phyloP scores from a whole-genome alignment of 2,888 invertebrate genomes.

The Brachyopa scutellaris region DNA sequence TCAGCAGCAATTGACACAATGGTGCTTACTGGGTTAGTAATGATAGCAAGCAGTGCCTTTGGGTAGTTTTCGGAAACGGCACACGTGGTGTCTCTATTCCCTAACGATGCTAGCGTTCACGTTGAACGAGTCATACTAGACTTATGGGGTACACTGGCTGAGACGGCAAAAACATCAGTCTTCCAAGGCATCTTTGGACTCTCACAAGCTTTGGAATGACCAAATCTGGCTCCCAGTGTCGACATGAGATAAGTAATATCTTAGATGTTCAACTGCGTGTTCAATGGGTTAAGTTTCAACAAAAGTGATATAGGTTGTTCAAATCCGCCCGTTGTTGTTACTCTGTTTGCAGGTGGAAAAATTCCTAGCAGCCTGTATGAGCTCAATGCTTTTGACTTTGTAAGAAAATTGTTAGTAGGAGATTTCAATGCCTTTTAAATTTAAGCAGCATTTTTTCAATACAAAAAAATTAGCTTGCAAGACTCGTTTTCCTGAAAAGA shows the following conservation, averaged over 20 bases:
- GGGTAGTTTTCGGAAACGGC: constrained; percentile 93
- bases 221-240: constrained; percentile 86
- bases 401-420: too few relatives aligned
- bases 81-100: constrained; percentile 90
- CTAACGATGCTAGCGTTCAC: constrained; percentile 98
- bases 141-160: constrained; percentile 99
- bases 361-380: constrained; percentile 84
- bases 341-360: constrained; percentile 85
- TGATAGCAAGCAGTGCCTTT: constrained; percentile 96
- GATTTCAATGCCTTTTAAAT: too few relatives aligned
- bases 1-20: constrained; percentile 99
- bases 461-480: too few relatives aligned
- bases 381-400: too few relatives aligned
- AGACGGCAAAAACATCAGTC: constrained; percentile 94
- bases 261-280: constrained; percentile 92
- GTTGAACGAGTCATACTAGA: constrained; percentile 99
- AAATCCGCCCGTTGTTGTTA: constrained; percentile 93
- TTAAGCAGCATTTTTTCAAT: too few relatives aligned
- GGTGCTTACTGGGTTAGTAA: constrained; percentile 99
- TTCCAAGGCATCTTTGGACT: too few relatives aligned
- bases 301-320: constrained; percentile 97
- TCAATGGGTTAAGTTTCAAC: constrained; percentile 93
- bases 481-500: too few relatives aligned
- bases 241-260: constrained; percentile 98
- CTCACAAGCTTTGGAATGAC: too few relatives aligned